phyloP scores from a whole-genome alignment of 2,113 vertebrate species.

The Macroglossus sobrinus region DNA sequence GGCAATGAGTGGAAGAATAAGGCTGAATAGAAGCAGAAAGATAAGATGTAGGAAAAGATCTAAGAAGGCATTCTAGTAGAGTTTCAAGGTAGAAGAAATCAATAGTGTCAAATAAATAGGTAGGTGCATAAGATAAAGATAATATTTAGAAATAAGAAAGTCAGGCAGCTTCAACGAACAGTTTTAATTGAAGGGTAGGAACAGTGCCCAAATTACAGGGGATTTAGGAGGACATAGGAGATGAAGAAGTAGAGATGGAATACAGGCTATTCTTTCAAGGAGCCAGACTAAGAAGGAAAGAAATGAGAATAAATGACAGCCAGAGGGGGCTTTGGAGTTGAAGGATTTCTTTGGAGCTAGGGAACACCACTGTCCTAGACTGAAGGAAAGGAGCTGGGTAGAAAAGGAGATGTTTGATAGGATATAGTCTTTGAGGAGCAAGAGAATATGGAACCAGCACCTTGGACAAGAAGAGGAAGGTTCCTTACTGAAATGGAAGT shows the following conservation, averaged over 20 bases:
- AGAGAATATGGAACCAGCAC: neutral
- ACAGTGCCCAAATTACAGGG: neutral
- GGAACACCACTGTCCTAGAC: neutral
- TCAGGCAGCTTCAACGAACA: neutral
- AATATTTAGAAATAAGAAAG: constrained; percentile 34
- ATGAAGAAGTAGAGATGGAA: neutral
- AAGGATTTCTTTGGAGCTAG: neutral
- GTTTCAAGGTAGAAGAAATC: neutral
- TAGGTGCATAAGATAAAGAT: neutral
- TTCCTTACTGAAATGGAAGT: neutral
- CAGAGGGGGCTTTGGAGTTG: neutral
- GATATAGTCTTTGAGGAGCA: neutral
- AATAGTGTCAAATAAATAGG: constrained; percentile 1
- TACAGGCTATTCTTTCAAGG: neutral
- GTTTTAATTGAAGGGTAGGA: constrained; percentile 30
- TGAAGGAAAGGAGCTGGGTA: neutral
- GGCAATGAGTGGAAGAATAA: neutral
- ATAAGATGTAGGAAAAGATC: neutral
- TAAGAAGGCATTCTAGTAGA: neutral
- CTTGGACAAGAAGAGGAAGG: neutral
- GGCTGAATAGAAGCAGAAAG: neutral
- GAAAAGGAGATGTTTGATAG: neutral
- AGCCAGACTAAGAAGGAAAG: neutral
- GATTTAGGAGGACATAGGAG: neutral
- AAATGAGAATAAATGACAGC: neutral